Evolutionary conservation across 2,888 invertebrate species (phyloP).

Genomic region (Trichogramma evanescens): DNA sequence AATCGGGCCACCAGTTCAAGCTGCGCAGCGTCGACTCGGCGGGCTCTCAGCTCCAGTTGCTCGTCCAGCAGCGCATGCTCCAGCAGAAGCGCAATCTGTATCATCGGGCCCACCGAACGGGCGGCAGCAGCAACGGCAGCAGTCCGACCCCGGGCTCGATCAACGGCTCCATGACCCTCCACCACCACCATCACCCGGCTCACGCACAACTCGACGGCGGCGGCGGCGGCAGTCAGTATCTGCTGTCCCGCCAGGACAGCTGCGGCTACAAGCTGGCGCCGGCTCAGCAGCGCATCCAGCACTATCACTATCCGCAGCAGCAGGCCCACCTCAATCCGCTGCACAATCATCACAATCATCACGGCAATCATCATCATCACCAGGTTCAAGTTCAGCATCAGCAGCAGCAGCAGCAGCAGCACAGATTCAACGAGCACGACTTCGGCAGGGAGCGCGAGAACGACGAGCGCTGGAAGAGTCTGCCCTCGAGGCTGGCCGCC

Average conservation of each 20-base stretch:
- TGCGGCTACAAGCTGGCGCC: constrained; percentile 79
- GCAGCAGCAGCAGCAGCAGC: constrained; percentile 65
- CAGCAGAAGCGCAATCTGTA: constrained; percentile 67
- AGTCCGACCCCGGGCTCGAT: not conserved
- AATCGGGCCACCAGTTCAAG: constrained; percentile 35
- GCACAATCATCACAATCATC: constrained; percentile 40
- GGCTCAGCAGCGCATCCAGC: too few species aligned
- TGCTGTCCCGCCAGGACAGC: constrained; percentile 74
- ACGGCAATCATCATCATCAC: constrained; percentile 57
- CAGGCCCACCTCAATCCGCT: constrained; percentile 76
- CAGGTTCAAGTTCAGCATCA: constrained; percentile 23
- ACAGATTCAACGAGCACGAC: constrained; percentile 45
- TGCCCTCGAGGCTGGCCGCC: constrained; percentile 41
- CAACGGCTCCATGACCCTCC: not conserved
- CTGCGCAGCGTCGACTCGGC: constrained; percentile 34
- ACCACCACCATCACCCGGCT: not conserved
- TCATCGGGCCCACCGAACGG: constrained; percentile 37
- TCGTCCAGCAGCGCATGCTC: constrained; percentile 76
- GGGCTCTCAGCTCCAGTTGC: constrained; percentile 65
- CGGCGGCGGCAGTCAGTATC: constrained; percentile 51
- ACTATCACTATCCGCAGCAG: constrained; percentile 44
- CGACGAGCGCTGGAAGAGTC: constrained; percentile 43
- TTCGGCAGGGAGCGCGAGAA: constrained; percentile 36
- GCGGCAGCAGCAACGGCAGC: constrained; percentile 37
- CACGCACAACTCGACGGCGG: not conserved